Evolutionary conservation across 2,888 invertebrate genomes (phyloP), one percentile per base, ranked within the genome.

Genomic region (Drosophila meridionalis): DNA sequence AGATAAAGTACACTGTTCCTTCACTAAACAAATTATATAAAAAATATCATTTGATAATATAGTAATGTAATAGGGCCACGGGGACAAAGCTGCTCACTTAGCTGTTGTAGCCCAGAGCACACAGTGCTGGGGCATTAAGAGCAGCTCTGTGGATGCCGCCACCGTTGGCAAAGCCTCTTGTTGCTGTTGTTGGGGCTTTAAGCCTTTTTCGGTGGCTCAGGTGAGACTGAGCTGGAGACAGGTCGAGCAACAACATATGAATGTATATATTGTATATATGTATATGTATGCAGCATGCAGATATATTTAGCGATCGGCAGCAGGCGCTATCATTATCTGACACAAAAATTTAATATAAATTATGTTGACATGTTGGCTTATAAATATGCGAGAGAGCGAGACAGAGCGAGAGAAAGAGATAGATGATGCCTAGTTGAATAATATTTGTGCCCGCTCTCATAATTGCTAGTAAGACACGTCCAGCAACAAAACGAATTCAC

Each of bases 321-420:
- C 81, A 84, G 88, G 83, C 90, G 89, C 91, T 90, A 91, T 90
- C 91, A 88, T 87, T 89, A 85, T 89, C 90, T 81, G 91, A 89
- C 87, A 82, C 88, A 89, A 83, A 91, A 89, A 89, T 90, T 90
- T 90, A 90, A 91, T 90, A 91, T 91, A 90, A 91, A 91, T 91
- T 91, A 91, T 90, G 91, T 91, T 91, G 91, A 91, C 91, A 91
- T 91, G 85, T 89, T 89, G 91, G 88, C 84, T 90, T 87, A 90
- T 87, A 90, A 90, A 89, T 86, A 87, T 83, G 83, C 36, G 68
- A 59, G 74, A 38, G 64, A 48, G 28, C n/a, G n/a, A 38, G 36
- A 14, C 5, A 26, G 55, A n/a, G 55, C 2, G 38, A 1, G 14
- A 40, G 55, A 14, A 14, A 26, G 38, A 28, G 28, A 4, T 14